phyloP scores from a whole-genome alignment of 2,113 vertebrate species.

The Plectropomus leopardus region DNA sequence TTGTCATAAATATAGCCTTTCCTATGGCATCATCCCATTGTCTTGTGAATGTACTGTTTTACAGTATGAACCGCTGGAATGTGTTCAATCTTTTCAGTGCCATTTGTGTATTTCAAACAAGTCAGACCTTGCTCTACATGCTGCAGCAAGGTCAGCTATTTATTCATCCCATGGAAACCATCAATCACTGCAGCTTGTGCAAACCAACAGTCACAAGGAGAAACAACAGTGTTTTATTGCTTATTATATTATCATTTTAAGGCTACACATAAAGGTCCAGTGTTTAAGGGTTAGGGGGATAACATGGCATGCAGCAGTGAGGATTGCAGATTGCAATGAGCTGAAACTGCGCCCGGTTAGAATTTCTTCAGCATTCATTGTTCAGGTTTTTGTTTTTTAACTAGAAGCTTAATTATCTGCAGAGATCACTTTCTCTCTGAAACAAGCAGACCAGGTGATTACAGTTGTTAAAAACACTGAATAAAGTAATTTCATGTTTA shows the following conservation, averaged over 20 bases:
- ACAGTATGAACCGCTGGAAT: slow-evolving; percentile 34
- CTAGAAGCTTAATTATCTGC: too few species aligned
- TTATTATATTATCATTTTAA: background rate
- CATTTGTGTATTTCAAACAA: slow-evolving; percentile 11
- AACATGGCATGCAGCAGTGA: too few species aligned
- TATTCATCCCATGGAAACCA: background rate
- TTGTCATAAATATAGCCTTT: slow-evolving; percentile 45
- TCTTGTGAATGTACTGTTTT: slow-evolving; percentile 24
- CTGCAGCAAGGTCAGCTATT: too few species aligned
- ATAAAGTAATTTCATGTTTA: too few species aligned
- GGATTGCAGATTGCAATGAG: too few species aligned
- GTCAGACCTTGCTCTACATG: background rate
- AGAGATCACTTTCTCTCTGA: too few species aligned
- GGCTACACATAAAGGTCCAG: background rate
- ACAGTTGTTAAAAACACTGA: too few species aligned
- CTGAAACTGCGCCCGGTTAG: too few species aligned
- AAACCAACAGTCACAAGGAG: background rate
- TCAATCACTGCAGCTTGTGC: background rate
- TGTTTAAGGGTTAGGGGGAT: too few species aligned
- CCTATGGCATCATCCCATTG: slow-evolving; percentile 3
- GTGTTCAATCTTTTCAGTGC: slow-evolving; percentile 6
- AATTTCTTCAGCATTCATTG: too few species aligned
- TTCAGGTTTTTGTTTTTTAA: too few species aligned
- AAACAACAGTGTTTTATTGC: background rate
- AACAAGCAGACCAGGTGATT: too few species aligned